Evolutionary conservation across 2,797 vertebrate genomes (phyloP).

Genomic region (Chanos chanos): DNA sequence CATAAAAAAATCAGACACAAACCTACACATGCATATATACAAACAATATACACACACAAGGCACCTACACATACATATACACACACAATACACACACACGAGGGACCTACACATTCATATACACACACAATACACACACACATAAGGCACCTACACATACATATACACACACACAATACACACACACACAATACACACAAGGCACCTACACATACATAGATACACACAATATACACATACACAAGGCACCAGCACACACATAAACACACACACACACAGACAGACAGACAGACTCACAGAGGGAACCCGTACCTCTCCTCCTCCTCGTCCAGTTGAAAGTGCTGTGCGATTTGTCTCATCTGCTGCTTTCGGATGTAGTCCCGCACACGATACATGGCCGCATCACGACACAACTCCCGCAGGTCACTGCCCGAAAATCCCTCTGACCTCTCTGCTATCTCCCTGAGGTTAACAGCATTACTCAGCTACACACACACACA

Average conservation of each 20-base stretch:
- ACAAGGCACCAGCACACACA: not conserved
- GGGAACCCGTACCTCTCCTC: slow-evolving; percentile 61
- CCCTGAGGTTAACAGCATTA: slow-evolving; percentile 71
- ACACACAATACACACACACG: not conserved
- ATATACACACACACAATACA: not conserved
- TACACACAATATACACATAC: not conserved
- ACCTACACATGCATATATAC: slow-evolving; percentile 9
- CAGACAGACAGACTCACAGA: not conserved
- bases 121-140: not conserved
- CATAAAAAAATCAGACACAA: too few relatives aligned
- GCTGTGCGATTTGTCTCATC: slow-evolving; percentile 73
- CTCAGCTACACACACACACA: slow-evolving; percentile 63
- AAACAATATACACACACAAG: slow-evolving; percentile 12
- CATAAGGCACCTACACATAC: not conserved
- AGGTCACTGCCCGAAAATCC: slow-evolving; percentile 78
- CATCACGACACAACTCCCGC: slow-evolving; percentile 75
- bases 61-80: not conserved
- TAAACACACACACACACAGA: not conserved
- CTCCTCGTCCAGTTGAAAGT: slow-evolving; percentile 61
- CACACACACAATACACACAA: not conserved
- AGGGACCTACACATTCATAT: not conserved
- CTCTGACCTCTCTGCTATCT: slow-evolving; percentile 70
- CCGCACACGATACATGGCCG: slow-evolving; percentile 74
- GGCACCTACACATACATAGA: not conserved
- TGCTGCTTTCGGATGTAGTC: slow-evolving; percentile 79